Conservation (phyloP, 2,888 invertebrate genomes). For the Melieria omissa region DNA sequence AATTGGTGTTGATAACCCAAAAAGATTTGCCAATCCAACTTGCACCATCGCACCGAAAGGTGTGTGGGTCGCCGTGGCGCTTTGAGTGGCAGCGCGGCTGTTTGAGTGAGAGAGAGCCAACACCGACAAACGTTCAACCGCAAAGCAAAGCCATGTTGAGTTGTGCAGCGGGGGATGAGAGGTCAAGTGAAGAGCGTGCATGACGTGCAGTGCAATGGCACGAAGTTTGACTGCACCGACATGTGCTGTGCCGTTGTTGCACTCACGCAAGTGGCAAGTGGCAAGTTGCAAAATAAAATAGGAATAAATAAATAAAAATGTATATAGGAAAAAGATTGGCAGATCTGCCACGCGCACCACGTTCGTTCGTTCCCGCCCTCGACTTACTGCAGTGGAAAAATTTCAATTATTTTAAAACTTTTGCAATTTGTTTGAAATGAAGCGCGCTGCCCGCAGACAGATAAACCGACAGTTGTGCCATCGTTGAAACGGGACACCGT, state of each 20-base stretch:
- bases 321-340: too few species aligned
- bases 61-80: not conserved
- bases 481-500: too few species aligned
- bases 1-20: constrained; percentile 60
- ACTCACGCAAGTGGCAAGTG: constrained; percentile 6
- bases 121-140: not conserved
- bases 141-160: not conserved
- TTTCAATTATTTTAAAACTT: constrained; percentile 35
- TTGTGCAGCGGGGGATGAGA: not conserved
- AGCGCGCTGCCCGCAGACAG: too few species aligned
- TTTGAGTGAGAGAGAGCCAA: too few species aligned
- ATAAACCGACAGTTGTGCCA: too few species aligned
- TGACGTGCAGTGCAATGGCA: not conserved
- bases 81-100: not conserved
- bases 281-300: constrained; percentile 24
- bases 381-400: constrained; percentile 5
- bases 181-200: not conserved
- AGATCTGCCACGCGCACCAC: not conserved
- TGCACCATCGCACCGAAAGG: not conserved
- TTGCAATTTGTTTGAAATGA: constrained; percentile 24
- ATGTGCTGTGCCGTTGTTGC: constrained; percentile 3
- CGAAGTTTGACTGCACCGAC: too few species aligned
- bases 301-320: not conserved
- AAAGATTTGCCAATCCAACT: constrained; percentile 32
- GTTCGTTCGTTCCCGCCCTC: not conserved